Base-by-base conservation (phyloP, 1,140 invertebrate genomes). In the Aphis craccivora region DNA sequence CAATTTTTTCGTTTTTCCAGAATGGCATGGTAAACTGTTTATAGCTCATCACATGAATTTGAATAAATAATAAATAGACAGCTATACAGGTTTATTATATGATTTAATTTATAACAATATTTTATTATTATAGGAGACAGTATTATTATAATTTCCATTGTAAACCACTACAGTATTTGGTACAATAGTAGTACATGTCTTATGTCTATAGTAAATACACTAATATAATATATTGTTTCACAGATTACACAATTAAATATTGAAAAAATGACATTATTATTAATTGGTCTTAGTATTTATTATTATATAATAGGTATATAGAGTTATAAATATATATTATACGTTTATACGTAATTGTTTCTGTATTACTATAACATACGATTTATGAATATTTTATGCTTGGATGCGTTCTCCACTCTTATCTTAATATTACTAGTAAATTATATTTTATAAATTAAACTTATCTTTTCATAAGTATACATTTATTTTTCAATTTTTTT, bases 211-310 rank as follows among this genome's bases (percentile, higher is more conserved):
- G 37, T 67, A n/a, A 30, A 67, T 5, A 67, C 9, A 67, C 60
- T 67, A 67, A 67, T 67, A n/a, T 67, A 67, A 67, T 67, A 67
- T 67, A 67, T 67, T 14, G 60, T 67, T n/a, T n/a, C 9, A 11
- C 30, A 67, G 11, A 67, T 67, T n/a, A 67, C 11, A 67, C 30
- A 67, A 30, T 67, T 14, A 67, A 30, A 67, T n/a, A 67, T 14
- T n/a, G 30, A 30, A 67, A 67, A 67, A 25, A 67, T 67, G 30
- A 14, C 9, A n/a, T n/a, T 67, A 67, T n/a, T 67, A 67, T 67
- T 67, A 67, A 67, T 67, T 67, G 60, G 60, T 67, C 60, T 67
- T 67, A 67, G 30, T 67, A 67, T 67, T 60, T 60, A 60, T 60
- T 60, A n/a, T 30, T 45, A 51, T 51, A 51, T 51, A 51, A 51